Evolutionary conservation across 2,888 invertebrate genomes (phyloP).

Genomic region (Cyrtodaria siliqua): DNA sequence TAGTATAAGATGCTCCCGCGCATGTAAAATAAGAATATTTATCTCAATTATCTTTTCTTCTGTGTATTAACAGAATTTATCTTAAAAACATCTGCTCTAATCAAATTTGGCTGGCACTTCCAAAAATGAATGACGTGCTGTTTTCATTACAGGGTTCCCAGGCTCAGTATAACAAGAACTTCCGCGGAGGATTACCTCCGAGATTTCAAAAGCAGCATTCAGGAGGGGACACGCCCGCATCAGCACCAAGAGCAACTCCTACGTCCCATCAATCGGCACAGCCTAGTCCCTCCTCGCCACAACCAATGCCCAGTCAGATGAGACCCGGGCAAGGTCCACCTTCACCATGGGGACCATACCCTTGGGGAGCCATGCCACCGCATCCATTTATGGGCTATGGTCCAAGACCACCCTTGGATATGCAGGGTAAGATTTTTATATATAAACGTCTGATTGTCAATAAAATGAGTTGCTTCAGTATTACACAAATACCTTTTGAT

Average conservation of each 20-base stretch:
- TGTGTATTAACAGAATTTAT: too few species aligned
- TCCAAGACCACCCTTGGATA: constrained; percentile 80
- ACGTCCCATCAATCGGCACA: constrained; percentile 50
- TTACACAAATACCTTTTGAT: too few species aligned
- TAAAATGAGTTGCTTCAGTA: too few species aligned
- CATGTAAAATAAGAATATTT: too few species aligned
- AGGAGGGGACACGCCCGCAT: constrained; percentile 52
- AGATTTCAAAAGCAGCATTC: constrained; percentile 86
- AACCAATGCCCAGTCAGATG: constrained; percentile 75
- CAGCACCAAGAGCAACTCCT: constrained; percentile 42
- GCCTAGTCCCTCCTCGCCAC: constrained; percentile 71
- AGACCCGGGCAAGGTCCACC: constrained; percentile 82
- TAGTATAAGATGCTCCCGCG: too few species aligned
- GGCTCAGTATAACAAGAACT: constrained; percentile 88
- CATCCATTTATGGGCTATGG: constrained; percentile 81
- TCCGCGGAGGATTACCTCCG: constrained; percentile 93
- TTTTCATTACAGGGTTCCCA: constrained; percentile 8
- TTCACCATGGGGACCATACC: constrained; percentile 75
- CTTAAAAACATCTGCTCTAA: too few species aligned
- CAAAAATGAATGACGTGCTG: too few species aligned
- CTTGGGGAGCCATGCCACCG: constrained; percentile 73
- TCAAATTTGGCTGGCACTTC: too few species aligned
- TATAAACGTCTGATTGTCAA: too few species aligned
- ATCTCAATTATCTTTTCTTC: too few species aligned
- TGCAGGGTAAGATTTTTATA: constrained; percentile 78